Base-by-base conservation (phyloP, 2,113 vertebrate genomes). In the Crypturellus undulatus region DNA sequence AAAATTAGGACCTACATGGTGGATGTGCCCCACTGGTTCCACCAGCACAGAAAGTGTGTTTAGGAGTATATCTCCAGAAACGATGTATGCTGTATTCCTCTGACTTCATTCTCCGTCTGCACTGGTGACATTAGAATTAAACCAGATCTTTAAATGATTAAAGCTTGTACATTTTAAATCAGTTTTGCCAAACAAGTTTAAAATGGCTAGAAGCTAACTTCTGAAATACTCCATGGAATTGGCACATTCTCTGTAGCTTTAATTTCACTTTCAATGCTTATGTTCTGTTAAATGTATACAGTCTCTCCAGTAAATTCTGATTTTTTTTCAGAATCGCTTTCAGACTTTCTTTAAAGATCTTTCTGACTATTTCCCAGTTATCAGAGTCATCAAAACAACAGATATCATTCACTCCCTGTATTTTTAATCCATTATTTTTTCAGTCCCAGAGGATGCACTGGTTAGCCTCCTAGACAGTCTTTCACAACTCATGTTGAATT, bases 181-280 rank as follows among this genome's bases (percentile, higher is more conserved):
- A 22, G 38, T 75, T 87, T 87, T 89, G 25, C 17, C 87, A 91
- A 84, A 63, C 22, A 11, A 59, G 30, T 19, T 64, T 71, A 67
- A 93, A 84, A 43, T 26, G 70, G 3, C 20, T 68, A 34, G 25
- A 79, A 63, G 63, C 9, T n/a, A 32, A 6, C 8, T 84, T 78
- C n/a, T 64, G 18, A 78, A 30, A 36, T 63, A 43, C 1, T 70
- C 78, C 87, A 26, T 30, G 2, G 3, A 79, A 54, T 9, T 34
- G 47, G 4, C 11, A 43, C 8, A 12, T 6, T 54, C 36, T 78
- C 6, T 16, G 24, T 36, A 13, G 24, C n/a, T 51, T 70, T 70
- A 24, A 51, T 25, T 70, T 16, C n/a, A 36, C 24, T 36, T 51
- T 25, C 16, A 51, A 26, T 70, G 26, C 36, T 36, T 13, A 67